These are phyloP conservation scores for Patella vulgata DNA, from an alignment of 1,140 invertebrate genomes.

Conservation along the genomic window DNA sequence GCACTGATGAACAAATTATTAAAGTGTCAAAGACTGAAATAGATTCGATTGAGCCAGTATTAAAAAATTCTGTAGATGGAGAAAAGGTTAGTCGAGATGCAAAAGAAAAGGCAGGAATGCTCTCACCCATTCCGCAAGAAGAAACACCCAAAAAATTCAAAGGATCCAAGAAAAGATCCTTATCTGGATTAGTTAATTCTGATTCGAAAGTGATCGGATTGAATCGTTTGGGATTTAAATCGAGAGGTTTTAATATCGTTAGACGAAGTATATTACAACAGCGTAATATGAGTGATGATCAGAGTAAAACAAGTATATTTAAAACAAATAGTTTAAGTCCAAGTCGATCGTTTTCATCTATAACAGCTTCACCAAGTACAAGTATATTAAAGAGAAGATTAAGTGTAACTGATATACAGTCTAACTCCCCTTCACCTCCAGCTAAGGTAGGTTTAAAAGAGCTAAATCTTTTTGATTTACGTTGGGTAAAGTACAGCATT, in stretches of 20 bases:
- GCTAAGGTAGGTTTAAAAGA: constrained; percentile 38
- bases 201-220: constrained; percentile 7
- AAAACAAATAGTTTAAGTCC: too few relatives aligned
- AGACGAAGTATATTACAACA: constrained; percentile 44
- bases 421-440: constrained; percentile 51
- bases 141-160: constrained; percentile 40
- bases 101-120: constrained; percentile 2
- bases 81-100: too few relatives aligned
- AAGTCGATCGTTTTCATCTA: constrained; percentile 36
- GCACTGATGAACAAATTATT: not conserved
- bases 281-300: not conserved
- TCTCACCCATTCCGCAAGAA: constrained; percentile 10
- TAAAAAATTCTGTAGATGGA: not conserved
- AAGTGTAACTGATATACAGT: constrained; percentile 25
- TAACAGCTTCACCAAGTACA: constrained; percentile 56
- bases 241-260: constrained; percentile 19
- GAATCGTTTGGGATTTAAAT: not conserved
- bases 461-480: not conserved
- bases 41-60: not conserved
- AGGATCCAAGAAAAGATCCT: not conserved
- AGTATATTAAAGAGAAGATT: constrained; percentile 51
- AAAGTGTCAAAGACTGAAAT: not conserved
- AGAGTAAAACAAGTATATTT: not conserved
- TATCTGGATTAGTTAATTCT: not conserved
- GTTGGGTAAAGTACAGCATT: not conserved